A percentile compares a stretch with the other conserved stretches of the same genome.
phyloP scores from a whole-genome alignment of 1,140 invertebrate species.

The Fragariocoptes setiger region DNA sequence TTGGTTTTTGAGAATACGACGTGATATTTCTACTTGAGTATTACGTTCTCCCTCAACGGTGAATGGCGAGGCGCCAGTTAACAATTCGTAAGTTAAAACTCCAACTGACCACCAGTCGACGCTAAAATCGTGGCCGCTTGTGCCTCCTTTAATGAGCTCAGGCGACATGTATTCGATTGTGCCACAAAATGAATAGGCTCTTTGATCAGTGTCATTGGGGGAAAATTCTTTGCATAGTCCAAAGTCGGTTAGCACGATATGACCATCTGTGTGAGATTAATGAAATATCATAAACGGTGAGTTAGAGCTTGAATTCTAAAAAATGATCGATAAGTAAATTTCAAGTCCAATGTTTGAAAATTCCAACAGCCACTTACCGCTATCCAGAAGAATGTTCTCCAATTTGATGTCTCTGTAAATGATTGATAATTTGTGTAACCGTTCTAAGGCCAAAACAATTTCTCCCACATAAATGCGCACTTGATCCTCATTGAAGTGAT shows the following conservation, averaged over 20 bases:
- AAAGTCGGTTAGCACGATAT: constrained; percentile 67
- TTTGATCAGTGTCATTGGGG: constrained; percentile 29
- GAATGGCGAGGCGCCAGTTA: constrained; percentile 92
- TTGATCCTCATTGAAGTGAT: constrained; percentile 47
- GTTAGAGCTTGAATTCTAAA: too few species aligned
- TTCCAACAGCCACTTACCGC: too few species aligned
- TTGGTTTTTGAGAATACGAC: constrained; percentile 46
- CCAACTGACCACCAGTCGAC: constrained; percentile 94
- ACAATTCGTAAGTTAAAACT: constrained; percentile 74
- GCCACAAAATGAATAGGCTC: constrained; percentile 86
- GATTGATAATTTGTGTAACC: constrained; percentile 60
- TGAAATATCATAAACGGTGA: too few species aligned
- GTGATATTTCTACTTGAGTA: constrained; percentile 65
- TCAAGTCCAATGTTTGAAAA: too few species aligned
- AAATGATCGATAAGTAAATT: too few species aligned
- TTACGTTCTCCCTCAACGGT: constrained; percentile 71
- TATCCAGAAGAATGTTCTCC: constrained; percentile 53
- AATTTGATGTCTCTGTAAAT: constrained; percentile 86
- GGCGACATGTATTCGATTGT: constrained; percentile 91
- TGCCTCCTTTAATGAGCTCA: constrained; percentile 49
- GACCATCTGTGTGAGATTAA: constrained; percentile 44
- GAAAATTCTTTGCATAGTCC: constrained; percentile 61
- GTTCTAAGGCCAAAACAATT: constrained; percentile 59
- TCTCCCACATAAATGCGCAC: constrained; percentile 65
- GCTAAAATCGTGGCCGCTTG: constrained; percentile 55